phyloP scores from a whole-genome alignment of 2,888 invertebrate species.

The Epinotia demarniana region DNA sequence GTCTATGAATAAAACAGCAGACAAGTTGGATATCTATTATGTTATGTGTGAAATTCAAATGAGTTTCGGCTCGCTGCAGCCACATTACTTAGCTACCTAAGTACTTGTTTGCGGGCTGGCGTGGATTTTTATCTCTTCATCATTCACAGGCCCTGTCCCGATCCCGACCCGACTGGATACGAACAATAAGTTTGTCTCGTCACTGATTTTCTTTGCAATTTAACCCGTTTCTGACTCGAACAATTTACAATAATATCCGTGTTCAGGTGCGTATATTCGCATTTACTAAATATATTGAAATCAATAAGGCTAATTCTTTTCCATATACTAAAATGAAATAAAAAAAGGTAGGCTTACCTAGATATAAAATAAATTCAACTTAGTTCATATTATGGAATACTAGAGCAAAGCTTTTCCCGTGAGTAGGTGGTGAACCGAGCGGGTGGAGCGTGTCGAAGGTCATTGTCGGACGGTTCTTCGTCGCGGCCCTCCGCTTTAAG shows the following conservation, averaged over 20 bases:
- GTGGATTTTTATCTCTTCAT: slow-evolving; percentile 43
- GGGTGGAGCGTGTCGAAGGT: slow-evolving; percentile 54
- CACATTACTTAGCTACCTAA: slow-evolving; percentile 51
- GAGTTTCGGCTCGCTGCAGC: slow-evolving; percentile 52
- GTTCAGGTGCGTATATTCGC: not conserved
- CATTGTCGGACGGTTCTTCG: slow-evolving; percentile 51
- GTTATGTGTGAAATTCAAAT: slow-evolving; percentile 67
- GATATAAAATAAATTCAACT: not conserved
- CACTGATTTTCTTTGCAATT: no score
- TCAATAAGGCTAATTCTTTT: not conserved
- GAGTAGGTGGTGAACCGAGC: slow-evolving; percentile 34
- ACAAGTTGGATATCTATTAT: slow-evolving; percentile 55
- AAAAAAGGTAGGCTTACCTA: not conserved
- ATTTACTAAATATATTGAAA: not conserved
- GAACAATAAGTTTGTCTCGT: not conserved
- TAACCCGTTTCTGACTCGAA: no score
- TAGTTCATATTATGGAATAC: not conserved
- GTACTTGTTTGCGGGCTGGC: slow-evolving; percentile 30
- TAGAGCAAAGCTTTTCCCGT: slow-evolving; percentile 11
- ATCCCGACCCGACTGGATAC: slow-evolving; percentile 21
- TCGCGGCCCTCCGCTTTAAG: slow-evolving; percentile 51
- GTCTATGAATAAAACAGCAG: slow-evolving; percentile 67
- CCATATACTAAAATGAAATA: not conserved
- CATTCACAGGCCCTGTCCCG: slow-evolving; percentile 42
- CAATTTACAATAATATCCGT: no score